These are phyloP conservation scores for Rattus rattus DNA, from an alignment of 2,113 vertebrate genomes.

Conservation along the genomic window DNA sequence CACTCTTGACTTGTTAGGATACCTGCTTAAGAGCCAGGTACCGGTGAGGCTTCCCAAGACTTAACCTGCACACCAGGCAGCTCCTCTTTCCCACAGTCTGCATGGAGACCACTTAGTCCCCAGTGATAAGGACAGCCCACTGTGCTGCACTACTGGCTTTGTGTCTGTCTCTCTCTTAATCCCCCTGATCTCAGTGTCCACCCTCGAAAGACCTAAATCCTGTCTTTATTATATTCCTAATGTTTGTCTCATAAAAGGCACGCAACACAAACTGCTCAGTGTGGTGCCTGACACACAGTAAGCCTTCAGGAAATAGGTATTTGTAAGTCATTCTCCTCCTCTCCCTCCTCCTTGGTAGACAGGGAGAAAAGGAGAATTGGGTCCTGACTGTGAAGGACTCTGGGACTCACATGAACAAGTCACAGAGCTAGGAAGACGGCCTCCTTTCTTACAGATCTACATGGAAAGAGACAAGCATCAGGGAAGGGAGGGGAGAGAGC, in stretches of 20 bases:
- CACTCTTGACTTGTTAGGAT: not conserved
- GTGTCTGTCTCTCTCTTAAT: rapidly evolving
- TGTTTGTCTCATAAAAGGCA: no score
- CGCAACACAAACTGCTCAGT: not conserved
- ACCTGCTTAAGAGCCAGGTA: not conserved
- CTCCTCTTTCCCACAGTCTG: not conserved
- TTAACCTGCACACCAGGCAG: not conserved
- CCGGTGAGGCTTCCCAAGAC: no score
- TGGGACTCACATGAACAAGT: not conserved
- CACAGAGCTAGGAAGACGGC: not conserved
- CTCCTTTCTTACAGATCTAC: not conserved
- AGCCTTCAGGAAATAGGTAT: not conserved
- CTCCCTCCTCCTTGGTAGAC: not conserved
- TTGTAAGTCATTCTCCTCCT: not conserved
- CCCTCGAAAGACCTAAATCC: not conserved
- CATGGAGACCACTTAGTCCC: no score
- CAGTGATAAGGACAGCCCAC: not conserved
- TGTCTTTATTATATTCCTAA: not conserved
- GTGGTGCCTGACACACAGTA: not conserved
- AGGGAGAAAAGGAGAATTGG: not conserved
- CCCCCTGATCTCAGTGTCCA: not conserved
- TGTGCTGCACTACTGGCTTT: rapidly evolving
- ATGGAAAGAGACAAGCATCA: not conserved
- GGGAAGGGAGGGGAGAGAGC: not conserved
- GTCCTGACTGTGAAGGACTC: not conserved